Percentiles rank a stretch among this genome's conserved stretches.
phyloP scores from a whole-genome alignment of 1,140 invertebrate species.

The Anastatus disparis region DNA sequence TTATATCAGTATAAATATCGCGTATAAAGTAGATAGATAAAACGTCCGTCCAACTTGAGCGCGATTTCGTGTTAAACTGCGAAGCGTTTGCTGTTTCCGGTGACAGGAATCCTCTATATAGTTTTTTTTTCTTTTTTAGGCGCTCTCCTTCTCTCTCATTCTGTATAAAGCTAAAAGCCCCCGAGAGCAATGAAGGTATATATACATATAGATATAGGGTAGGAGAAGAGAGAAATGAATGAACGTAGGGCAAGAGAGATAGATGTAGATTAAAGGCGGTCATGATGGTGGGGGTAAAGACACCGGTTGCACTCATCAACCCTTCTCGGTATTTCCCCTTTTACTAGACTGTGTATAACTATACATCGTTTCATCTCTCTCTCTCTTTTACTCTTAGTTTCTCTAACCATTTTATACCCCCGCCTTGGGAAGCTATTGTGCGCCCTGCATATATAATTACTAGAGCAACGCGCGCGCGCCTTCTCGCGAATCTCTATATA shows the following conservation, averaged over 20 bases:
- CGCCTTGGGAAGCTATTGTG: constrained; percentile 14
- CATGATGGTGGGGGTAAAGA: constrained; percentile 55
- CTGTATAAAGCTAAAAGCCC: constrained; percentile 37
- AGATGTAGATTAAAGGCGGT: constrained; percentile 34
- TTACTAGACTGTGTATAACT: too few relatives aligned
- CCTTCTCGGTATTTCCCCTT: constrained; percentile 49
- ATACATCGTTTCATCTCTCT: constrained; percentile 45
- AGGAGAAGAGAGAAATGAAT: constrained; percentile 32
- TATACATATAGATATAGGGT: background rate
- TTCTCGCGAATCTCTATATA: too few relatives aligned
- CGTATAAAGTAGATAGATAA: too few relatives aligned
- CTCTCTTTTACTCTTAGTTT: constrained; percentile 30
- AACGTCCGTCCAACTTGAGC: constrained; percentile 50
- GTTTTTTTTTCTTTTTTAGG: too few relatives aligned
- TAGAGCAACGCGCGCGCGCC: background rate
- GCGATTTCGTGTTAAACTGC: constrained; percentile 59
- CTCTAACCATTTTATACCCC: background rate
- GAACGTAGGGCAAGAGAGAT: constrained; percentile 10
- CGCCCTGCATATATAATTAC: constrained; percentile 53
- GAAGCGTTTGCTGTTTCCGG: constrained; percentile 45
- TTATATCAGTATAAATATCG: too few relatives aligned
- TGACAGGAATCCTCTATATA: constrained; percentile 56
- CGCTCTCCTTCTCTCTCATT: too few relatives aligned
- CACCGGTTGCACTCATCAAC: constrained; percentile 63
- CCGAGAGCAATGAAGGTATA: constrained; percentile 2